Evolutionary conservation across 2,888 invertebrate genomes (phyloP), one percentile per base, ranked within the genome.

Genomic region (Osmoderma eremita): DNA sequence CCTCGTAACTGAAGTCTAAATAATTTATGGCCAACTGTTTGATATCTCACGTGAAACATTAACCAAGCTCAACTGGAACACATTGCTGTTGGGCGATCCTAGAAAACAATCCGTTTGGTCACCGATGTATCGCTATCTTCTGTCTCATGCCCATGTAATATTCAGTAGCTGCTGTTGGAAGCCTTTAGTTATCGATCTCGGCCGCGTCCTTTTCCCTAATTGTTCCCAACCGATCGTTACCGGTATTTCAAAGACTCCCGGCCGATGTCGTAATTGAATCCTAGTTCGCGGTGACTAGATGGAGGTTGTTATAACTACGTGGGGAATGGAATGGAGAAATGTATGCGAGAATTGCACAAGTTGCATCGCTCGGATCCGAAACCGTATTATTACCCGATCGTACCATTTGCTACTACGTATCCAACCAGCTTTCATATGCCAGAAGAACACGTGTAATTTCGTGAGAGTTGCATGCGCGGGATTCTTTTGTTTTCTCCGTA

Each of bases 401-500:
- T 53, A 18, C 50, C 30, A 30, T 30, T 30, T 30, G 6, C 30
- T 30, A 51, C 30, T 53, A 53, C 36, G 13, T 36, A 53, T 10
- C 3, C 10, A 30, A 30, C n/a, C n/a, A n/a, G 24, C 10, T 53
- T 18, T 30, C 17, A 18, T 17, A 36, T 38, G 36, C 30, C 53
- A 17, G n/a, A 38, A 38, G 38, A 17, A 53, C 38, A 53, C 53
- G 53, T 53, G 38, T 53, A 53, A 53, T 53, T 53, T 53, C 5
- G 38, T 53, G 38, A 53, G 53, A 53, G 53, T 17, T 53, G 17
- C 36, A 39, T 53, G 53, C 53, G 38, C 38, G 53, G 15, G 53
- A 53, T 53, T 53, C 53, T 53, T 30, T 53, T 53, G 53, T 53
- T 53, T 53, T 53, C 53, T 53, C 53, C 53, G 53, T 38, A 38